Evolutionary conservation across 2,797 vertebrate species (phyloP), one percentile per base, ranked within the genome.

Genomic region (Hoplostethus mediterraneus): DNA sequence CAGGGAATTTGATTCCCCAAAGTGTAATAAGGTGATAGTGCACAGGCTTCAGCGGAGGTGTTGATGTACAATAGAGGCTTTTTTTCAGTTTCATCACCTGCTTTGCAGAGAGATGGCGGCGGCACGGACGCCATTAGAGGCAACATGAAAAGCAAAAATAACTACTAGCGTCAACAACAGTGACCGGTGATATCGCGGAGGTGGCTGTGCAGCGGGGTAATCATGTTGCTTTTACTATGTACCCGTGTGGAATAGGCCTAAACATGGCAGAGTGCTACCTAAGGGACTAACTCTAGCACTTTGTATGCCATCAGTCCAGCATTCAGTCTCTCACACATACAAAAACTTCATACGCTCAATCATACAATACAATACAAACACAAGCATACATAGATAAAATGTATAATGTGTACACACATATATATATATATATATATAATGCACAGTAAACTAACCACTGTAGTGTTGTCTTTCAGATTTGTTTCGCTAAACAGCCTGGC

Each of bases 371-470:
- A 79, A 79, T 80, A 84, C 81, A 84, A 75, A 82, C 61, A 83
- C 87, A 92, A 84, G 76, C 88, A 82, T 73, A 92, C 90, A 89
- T 64, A 84, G 71, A 92, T 87, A 74, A 75, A 75, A 87, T 78
- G 63, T 85, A 65, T 33, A 71, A 91, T 84, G 85, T 85, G 74
- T 69, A 82, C 77, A 83, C 49, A 87, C 78, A 87, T 62, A 68
- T 73, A 52, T 49, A 63, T 52, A 87, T 62, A 68, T 73, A 52
- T 49, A 63, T 52, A 60, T 10, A 67, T 61, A 38, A 69, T 72
- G 55, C 60, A 82, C 71, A 77, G 52, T 74, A 68, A 66, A 31
- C 8, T 77, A 49, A 75, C 40, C n/a, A 55, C 31, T 36, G 36
- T 25, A 30, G n/a, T 70, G 40, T 63, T 45, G 45, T 44, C 30